Percentiles rank a stretch among this genome's conserved stretches.
Evolutionary conservation across 1,140 invertebrate genomes (phyloP).

Genomic region (Brachionus calyciflorus): DNA sequence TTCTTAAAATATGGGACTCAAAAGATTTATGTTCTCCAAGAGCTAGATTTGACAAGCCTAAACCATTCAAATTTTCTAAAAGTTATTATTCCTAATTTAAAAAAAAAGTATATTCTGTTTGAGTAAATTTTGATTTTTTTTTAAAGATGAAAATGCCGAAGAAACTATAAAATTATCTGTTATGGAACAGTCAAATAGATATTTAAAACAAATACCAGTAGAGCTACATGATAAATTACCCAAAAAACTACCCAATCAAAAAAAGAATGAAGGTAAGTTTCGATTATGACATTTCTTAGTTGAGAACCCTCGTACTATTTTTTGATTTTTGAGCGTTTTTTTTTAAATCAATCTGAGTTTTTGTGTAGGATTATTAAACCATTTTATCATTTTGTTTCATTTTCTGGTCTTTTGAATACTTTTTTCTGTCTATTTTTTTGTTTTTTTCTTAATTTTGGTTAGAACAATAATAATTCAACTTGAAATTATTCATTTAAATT

Average conservation of each 20-base stretch:
- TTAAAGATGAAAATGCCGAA: constrained; percentile 54
- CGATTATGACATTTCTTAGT: too few relatives aligned
- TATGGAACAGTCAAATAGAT: constrained; percentile 22
- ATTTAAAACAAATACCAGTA: constrained; percentile 28
- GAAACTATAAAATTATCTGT: constrained; percentile 52
- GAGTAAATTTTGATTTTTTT: constrained; percentile 12
- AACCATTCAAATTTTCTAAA: constrained; percentile 53
- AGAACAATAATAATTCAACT: too few relatives aligned
- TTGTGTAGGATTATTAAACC: too few relatives aligned
- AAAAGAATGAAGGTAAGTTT: not conserved
- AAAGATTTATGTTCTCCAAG: constrained; percentile 56
- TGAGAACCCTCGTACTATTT: too few relatives aligned
- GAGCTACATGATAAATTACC: constrained; percentile 43
- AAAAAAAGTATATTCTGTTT: constrained; percentile 52
- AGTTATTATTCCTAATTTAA: constrained; percentile 51
- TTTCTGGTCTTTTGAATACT: too few relatives aligned
- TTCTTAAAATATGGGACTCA: constrained; percentile 58
- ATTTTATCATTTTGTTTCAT: too few relatives aligned
- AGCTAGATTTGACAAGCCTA: constrained; percentile 56
- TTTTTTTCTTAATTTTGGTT: too few relatives aligned
- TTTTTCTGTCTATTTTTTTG: too few relatives aligned
- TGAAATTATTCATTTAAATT: too few relatives aligned
- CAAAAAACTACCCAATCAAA: constrained; percentile 30
- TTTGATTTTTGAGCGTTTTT: too few relatives aligned
- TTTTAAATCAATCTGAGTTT: too few relatives aligned